Conservation (phyloP, 92 coral and sea anemone species). For the Blastomussa wellsi region DNA sequence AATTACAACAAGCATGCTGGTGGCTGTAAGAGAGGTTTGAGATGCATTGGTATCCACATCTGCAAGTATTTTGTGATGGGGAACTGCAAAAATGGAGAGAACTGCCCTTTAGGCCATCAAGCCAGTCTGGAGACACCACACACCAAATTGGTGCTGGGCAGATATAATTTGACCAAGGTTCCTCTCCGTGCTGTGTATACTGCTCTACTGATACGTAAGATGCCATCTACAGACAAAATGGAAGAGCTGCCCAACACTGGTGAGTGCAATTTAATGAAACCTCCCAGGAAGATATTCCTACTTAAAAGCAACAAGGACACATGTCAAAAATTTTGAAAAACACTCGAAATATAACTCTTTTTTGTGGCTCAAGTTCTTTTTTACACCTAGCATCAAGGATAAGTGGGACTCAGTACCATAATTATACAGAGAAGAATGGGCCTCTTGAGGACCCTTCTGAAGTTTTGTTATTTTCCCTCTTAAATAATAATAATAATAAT, state of each 20-base stretch:
- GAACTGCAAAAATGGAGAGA: slow-evolving; percentile 42
- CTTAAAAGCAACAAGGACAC: no score
- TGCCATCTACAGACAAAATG: background rate
- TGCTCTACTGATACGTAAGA: slow-evolving; percentile 37
- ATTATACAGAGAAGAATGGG: no score
- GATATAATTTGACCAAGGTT: slow-evolving; percentile 48
- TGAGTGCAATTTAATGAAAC: background rate
- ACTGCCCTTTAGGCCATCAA: slow-evolving; percentile 62
- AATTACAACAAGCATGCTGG: slow-evolving; percentile 50
- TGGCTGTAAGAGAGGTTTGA: slow-evolving; percentile 35
- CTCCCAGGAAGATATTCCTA: no score
- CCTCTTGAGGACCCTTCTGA: no score
- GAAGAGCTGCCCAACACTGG: background rate
- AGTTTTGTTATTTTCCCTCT: no score
- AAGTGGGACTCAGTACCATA: no score
- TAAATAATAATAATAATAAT: no score
- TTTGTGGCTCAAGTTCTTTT: no score
- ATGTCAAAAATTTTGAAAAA: no score
- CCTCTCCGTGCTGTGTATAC: slow-evolving; percentile 37
- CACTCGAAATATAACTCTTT: no score
- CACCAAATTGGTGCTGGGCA: slow-evolving; percentile 52
- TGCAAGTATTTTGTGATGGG: slow-evolving; percentile 69
- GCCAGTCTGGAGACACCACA: slow-evolving; percentile 44
- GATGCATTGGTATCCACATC: slow-evolving; percentile 66
- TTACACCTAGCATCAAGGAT: no score